Conservation (phyloP, 1,140 invertebrate genomes). For the Apis cerana region DNA sequence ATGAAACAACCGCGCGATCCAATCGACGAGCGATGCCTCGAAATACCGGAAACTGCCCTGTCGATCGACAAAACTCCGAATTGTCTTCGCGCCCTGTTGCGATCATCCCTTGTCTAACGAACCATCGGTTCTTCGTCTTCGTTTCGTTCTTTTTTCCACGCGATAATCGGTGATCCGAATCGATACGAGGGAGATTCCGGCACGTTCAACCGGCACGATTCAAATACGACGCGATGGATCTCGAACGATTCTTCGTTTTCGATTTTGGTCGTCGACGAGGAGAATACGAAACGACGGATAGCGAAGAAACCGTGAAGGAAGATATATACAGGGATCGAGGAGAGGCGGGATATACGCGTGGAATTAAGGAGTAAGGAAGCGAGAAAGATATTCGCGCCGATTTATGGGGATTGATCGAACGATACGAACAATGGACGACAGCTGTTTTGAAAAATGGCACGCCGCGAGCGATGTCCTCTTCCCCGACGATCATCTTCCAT, state of each 20-base stretch:
- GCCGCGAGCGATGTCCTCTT: not conserved
- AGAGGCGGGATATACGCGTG: not conserved
- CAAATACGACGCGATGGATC: not conserved
- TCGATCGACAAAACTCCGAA: not conserved
- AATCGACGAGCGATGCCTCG: not conserved
- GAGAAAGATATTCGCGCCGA: no score
- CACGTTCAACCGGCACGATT: no score
- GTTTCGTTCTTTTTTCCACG: no score
- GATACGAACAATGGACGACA: slow-evolving; percentile 29
- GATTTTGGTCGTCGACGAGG: no score
- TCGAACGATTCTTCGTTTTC: not conserved
- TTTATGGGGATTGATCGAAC: not conserved
- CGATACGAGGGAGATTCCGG: no score
- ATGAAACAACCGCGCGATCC: no score
- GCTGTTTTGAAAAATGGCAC: slow-evolving; percentile 11
- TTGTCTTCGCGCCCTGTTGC: no score
- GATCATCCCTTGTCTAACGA: not conserved
- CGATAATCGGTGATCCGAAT: no score
- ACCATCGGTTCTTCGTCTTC: not conserved
- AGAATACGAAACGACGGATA: not conserved
- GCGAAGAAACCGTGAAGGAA: not conserved
- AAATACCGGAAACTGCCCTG: not conserved
- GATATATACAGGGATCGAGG: not conserved
- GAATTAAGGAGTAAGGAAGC: not conserved
- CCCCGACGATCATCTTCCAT: not conserved